These are phyloP conservation scores for Pangasius sanitwongsei DNA, from an alignment of 2,797 vertebrate species.

Conservation along the genomic window DNA sequence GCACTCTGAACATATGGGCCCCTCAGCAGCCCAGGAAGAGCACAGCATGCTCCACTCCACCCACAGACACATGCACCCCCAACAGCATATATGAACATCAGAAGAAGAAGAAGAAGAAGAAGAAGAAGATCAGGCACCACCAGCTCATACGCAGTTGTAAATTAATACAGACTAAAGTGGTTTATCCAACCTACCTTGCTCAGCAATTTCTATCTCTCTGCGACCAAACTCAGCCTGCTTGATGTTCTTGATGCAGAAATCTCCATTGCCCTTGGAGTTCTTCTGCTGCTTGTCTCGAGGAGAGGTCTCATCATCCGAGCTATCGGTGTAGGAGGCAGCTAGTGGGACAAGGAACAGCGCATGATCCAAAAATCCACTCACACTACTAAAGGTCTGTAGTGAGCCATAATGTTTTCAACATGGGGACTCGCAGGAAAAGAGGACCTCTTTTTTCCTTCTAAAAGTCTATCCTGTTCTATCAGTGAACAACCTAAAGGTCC, in stretches of 20 bases:
- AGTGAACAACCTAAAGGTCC: not conserved
- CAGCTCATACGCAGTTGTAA: not conserved
- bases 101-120: no score
- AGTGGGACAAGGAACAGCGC: conserved; percentile 35
- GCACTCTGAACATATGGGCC: conserved; percentile 59
- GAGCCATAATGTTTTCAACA: not conserved
- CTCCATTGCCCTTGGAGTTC: conserved; percentile 92
- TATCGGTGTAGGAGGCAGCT: conserved; percentile 99
- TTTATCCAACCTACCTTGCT: conserved; percentile 77
- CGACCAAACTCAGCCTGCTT: conserved; percentile 97
- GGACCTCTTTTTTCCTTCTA: not conserved
- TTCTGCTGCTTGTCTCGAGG: conserved; percentile 98
- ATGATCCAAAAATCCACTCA: conserved; percentile 34
- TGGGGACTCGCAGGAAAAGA: no score
- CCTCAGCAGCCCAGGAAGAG: conserved; percentile 46
- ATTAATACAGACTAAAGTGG: not conserved
- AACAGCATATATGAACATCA: not conserved
- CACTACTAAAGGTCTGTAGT: conserved; percentile 6
- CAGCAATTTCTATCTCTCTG: conserved; percentile 96
- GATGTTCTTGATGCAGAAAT: conserved; percentile 99
- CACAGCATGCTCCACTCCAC: conserved; percentile 15
- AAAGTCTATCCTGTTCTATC: not conserved
- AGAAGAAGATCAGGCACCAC: not conserved
- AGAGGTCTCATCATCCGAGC: conserved; percentile 97
- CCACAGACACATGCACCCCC: not conserved